Evolutionary conservation across 1,140 invertebrate genomes (phyloP), one percentile per base, ranked within the genome.

Genomic region (Thaumetopoea pityocampa): DNA sequence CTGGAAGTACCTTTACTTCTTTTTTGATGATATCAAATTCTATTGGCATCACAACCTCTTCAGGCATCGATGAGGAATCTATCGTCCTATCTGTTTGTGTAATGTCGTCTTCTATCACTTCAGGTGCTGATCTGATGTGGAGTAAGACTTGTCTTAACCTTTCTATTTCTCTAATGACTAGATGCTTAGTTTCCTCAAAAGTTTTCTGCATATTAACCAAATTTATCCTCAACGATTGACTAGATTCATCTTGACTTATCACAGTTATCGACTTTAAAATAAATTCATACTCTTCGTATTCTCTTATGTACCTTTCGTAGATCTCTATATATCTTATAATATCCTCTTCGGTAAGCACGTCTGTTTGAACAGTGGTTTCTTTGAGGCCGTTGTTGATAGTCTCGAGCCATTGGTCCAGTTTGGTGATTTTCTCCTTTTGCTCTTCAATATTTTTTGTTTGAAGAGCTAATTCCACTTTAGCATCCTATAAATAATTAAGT

Each of bases 11-110:
- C 11, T 23, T 9, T 23, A 18, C 8, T 32, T 11, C 28, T 11
- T 49, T 20, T 42, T 54, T 38, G 4, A 45, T 20, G 17, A 51
- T 29, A 10, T 63, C 48, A 7, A 22, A 23, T 37, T 68, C 63
- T 43, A 59, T 65, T 11, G 79, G 74, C 15, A 66, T 45, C 30
- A 76, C 79, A 45, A 88, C 81, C 74, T 90, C 89, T 64, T 89
- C 85, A 8, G 88, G 88, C 87, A 89, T 89, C 46, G 88, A 88
- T 27, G 85, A 87, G 10, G 88, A 89, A 62, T 89, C 87, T 30
- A 90, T 79, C 8, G 89, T 89, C 45, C 87, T 86, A 55, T 89
- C 87, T n/a, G 85, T 86, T 55, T 76, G 85, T 58, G 71, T 85
- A 40, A 80, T 59, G 51, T 85, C 79, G n/a, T 83, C 79, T 26